A percentile compares a stretch with the other conserved stretches of the same genome.
phyloP scores from a whole-genome alignment of 2,797 vertebrate genomes.

The Halcyon smyrnensis region DNA sequence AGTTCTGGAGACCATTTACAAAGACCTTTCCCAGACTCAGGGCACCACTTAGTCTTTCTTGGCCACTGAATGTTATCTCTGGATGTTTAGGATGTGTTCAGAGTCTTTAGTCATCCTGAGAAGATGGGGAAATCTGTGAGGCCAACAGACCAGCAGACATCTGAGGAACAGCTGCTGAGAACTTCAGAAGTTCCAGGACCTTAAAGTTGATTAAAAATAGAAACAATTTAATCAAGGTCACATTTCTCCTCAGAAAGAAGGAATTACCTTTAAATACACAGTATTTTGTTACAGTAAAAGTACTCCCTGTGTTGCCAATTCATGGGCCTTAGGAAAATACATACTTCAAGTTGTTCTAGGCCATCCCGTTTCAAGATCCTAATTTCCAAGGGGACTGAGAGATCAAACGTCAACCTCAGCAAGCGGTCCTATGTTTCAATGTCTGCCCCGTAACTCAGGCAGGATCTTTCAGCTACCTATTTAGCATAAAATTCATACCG shows the following conservation, averaged over 20 bases:
- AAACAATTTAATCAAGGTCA: conserved; percentile 59
- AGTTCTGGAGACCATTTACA: neutral
- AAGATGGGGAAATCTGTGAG: conserved; percentile 34
- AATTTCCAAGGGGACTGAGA: neutral
- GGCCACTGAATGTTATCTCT: neutral
- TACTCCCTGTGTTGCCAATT: neutral
- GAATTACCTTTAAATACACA: conserved; percentile 33
- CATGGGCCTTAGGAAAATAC: neutral
- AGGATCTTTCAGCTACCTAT: neutral
- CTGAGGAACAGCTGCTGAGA: conserved; percentile 67
- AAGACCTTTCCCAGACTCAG: neutral
- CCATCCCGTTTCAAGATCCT: neutral
- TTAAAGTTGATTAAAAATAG: conserved; percentile 67
- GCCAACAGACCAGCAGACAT: conserved; percentile 43
- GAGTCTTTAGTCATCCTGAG: neutral
- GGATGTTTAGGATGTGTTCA: neutral
- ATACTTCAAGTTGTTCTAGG: neutral
- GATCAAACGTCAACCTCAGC: neutral
- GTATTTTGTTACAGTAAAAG: conserved; percentile 21
- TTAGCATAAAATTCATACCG: neutral
- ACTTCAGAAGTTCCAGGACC: conserved; percentile 30
- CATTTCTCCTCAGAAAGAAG: conserved; percentile 33
- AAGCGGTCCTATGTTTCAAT: neutral
- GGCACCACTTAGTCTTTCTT: neutral
- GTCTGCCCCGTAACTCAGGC: neutral